phyloP scores from a whole-genome alignment of 2,797 vertebrate species.

The Spondyliosoma cantharus region DNA sequence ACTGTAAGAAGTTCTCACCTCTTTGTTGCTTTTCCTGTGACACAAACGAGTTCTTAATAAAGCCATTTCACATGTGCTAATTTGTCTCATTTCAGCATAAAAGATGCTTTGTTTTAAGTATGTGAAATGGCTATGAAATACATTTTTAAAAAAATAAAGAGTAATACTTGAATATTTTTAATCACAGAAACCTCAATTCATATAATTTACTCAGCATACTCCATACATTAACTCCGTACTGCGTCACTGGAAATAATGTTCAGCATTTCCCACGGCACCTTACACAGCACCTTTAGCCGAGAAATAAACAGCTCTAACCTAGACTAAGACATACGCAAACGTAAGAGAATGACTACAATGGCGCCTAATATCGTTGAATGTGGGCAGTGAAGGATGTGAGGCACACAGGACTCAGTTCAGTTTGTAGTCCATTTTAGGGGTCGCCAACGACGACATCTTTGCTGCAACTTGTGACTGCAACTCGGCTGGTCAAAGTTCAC shows the following conservation, averaged over 20 bases:
- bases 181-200: neutral
- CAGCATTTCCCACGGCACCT: neutral
- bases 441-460: too few relatives aligned
- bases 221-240: neutral
- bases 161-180: neutral
- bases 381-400: too few relatives aligned
- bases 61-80: conserved; percentile 6
- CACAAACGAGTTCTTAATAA: conserved; percentile 24
- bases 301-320: neutral
- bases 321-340: too few relatives aligned
- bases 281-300: neutral
- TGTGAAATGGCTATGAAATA: conserved; percentile 7
- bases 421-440: too few relatives aligned
- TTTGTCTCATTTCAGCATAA: conserved; percentile 40
- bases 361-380: too few relatives aligned
- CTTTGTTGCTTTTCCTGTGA: conserved; percentile 14
- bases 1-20: neutral
- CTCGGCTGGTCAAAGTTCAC: too few relatives aligned
- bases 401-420: too few relatives aligned
- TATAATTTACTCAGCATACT: neutral
- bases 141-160: neutral
- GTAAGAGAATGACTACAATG: too few relatives aligned
- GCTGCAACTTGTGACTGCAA: too few relatives aligned
- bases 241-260: neutral
- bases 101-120: conserved; percentile 1